Base-by-base conservation (phyloP, 1,140 invertebrate genomes). In the Orius laevigatus region DNA sequence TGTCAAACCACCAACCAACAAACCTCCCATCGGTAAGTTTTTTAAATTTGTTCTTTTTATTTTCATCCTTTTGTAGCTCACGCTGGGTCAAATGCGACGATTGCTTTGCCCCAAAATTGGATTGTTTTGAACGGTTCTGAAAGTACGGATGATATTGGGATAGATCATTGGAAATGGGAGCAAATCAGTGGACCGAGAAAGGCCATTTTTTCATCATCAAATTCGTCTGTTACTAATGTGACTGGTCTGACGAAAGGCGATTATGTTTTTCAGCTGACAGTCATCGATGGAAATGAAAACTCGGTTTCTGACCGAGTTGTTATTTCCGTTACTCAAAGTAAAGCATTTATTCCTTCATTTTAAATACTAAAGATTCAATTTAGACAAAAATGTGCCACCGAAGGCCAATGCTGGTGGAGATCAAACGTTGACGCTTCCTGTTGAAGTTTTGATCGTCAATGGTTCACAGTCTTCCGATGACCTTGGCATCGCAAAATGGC, bases 281-380 rank as follows among this genome's bases (percentile, higher is more conserved):
- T 94, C 1, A 74, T 78, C 11, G 89, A 95, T 64, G 80, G 83
- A 55, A 81, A 79, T 57, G 79, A 79, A 35, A 90, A 92, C 58
- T 75, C 76, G 14, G 78, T 80, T 16, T 73, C 71, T 11, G 78
- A 81, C 61, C 72, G 70, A 32, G 74, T 83, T 15, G 73, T 70
- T 57, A 70, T 94, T 11, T 82, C 75, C 53, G 87, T 95, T n/a
- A 83, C 84, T 49, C 87, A 93, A 69, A 87, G 87, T 92, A 75
- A 74, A 75, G 5, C 11, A 4, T 38, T 38, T 38, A 4, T 12
- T 38, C 15, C 11, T n/a, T n/a, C n/a, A n/a, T n/a, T n/a, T n/a
- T n/a, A n/a, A n/a, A n/a, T n/a, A n/a, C n/a, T n/a, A n/a, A n/a
- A n/a, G n/a, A n/a, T n/a, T n/a, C n/a, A n/a, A n/a, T 59, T 34